Base-by-base conservation (phyloP, 2,888 invertebrate species). In the Bibio marci region DNA sequence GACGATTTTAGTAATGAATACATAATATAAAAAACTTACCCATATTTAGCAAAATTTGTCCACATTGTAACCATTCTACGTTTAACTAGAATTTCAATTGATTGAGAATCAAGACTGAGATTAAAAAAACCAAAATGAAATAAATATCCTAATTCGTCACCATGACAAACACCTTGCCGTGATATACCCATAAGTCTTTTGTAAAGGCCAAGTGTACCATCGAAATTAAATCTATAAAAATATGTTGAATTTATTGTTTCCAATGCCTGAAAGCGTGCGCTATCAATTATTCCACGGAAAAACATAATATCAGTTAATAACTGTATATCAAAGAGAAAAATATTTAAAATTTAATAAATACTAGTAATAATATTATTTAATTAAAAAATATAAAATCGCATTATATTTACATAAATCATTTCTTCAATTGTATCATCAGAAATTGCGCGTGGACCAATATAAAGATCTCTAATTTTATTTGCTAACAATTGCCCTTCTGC, bases 21-120 rank as follows among this genome's bases (percentile, higher is more conserved):
- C n/a, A n/a, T n/a, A n/a, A n/a, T n/a, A n/a, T n/a, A 32, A 28
- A 27, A 39, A 12, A 51, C 58, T 60, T 51, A 73, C 73, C 73
- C 73, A 44, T 67, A 71, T 57, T 71, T 73, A 26, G 73, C 73
- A 45, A 73, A 73, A 53, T 73, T 71, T 19, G 73, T 69, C 73
- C 73, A 73, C 67, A 74, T 63, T 48, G 69, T 69, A 2, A 71
- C 65, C 71, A 73, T 71, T 27, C 68, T 63, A 43, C 63, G 64
- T 32, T 72, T 71, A 2, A 73, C 71, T 28, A 63, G 63, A 6
- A 70, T 60, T 48, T 73, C 73, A 12, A 67, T 60, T 1, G 73
- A 71, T 38, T 64, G 65, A 13, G 71, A 70, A 46, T 73, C 71
- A 17, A 73, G 53, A 45, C 69, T 64, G 45, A 73, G 65, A 55